Evolutionary conservation across 2,888 invertebrate genomes (phyloP).

Genomic region (Drosophila cognata): DNA sequence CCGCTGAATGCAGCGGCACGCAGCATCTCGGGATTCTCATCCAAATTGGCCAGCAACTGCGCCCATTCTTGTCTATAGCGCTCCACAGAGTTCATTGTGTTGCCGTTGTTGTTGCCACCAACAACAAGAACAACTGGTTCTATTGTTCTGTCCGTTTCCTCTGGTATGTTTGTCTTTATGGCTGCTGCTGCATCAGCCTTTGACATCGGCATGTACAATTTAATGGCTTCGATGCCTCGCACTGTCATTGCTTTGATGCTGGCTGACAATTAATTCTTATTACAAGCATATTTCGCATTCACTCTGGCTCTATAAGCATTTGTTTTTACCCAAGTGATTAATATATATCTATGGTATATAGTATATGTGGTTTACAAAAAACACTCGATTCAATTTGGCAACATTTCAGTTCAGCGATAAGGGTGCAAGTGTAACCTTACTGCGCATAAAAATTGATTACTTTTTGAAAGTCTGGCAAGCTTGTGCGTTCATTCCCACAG

Average conservation of each 20-base stretch:
- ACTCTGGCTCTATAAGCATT: constrained; percentile 3
- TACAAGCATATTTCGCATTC: constrained; percentile 36
- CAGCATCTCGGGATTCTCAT: constrained; percentile 85
- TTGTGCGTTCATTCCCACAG: not conserved
- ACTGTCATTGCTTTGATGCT: constrained; percentile 69
- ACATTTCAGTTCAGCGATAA: constrained; percentile 51
- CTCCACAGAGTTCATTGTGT: constrained; percentile 82
- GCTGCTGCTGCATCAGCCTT: constrained; percentile 53
- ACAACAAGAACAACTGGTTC: constrained; percentile 49
- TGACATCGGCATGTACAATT: constrained; percentile 70
- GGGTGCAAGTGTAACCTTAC: constrained; percentile 33
- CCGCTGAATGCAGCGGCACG: constrained; percentile 84
- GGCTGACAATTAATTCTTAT: constrained; percentile 28
- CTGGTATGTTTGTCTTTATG: constrained; percentile 68
- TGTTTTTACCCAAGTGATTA: constrained; percentile 18
- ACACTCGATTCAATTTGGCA: constrained; percentile 52
- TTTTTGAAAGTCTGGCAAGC: constrained; percentile 30
- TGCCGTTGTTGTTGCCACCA: constrained; percentile 31
- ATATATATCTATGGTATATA: not conserved
- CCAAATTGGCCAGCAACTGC: constrained; percentile 81
- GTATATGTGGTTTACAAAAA: constrained; percentile 43
- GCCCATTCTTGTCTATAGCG: constrained; percentile 83
- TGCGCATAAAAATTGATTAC: not conserved
- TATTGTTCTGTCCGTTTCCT: constrained; percentile 59
- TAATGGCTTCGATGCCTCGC: constrained; percentile 83